Base-by-base conservation (phyloP, 2,113 vertebrate species). In the Clarias batrachus region DNA sequence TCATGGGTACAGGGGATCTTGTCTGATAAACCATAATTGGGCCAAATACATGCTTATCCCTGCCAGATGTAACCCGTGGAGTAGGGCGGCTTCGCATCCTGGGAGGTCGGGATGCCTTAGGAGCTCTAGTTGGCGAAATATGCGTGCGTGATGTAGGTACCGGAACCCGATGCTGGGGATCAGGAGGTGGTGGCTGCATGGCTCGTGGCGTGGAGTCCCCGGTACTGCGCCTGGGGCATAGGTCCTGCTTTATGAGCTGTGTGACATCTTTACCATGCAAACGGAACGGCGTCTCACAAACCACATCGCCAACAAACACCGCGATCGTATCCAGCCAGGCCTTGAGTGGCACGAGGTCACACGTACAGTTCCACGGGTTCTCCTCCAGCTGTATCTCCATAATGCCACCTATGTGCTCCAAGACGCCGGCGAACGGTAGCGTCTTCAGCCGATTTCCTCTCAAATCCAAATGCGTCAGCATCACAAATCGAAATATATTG, bases 11-110 rank as follows among this genome's bases (percentile, higher is more conserved):
- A 0, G 98, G 97, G 60, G 98, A 98, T 85, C 98, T 97, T 3
- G 97, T 99, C 94, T 99, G 98, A 91, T 98, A 99, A 87, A 99
- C 98, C 98, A 99, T 99, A 65, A 99, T 99, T 0, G 98, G 98
- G 79, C 98, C 98, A 2, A 99, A 99, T 85, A 98, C 98, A 80
- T 99, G 97, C 70, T 96, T 96, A 93, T 98, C 97, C 93, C 97
- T 98, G 0, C 96, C 96, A 0, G 96, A 95, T 63, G 96, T 96
- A 68, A 98, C 95, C 85, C 97, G 95, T 4, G 98, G 96, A 0
- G 98, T 99, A 54, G 98, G 96, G n/a, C 97, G 96, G 90, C 96
- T 96, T 91, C 97, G 96, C 78, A 96, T 97, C 93, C 97, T 99
- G 81, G 98, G 97, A 0, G 97, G 96, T 19, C 98, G 95, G 82